These are phyloP conservation scores for Tenualosa ilisha DNA, from an alignment of 2,797 vertebrate species.

Conservation along the genomic window DNA sequence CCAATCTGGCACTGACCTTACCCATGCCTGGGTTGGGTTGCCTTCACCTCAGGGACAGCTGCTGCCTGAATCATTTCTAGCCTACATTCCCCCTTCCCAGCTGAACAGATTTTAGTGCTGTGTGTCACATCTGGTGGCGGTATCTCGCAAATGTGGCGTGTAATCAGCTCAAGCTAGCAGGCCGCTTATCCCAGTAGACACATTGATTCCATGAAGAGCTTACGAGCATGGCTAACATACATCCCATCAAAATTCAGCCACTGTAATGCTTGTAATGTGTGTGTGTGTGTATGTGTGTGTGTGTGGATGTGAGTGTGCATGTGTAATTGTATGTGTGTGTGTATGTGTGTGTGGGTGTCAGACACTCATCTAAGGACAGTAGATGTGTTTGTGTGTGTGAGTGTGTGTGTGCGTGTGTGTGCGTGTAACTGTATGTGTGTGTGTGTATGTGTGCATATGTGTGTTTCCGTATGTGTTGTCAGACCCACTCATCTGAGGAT, in stretches of 20 bases:
- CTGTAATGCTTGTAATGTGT: conserved; percentile 5
- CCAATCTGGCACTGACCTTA: background rate
- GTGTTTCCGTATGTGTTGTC: background rate
- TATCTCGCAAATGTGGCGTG: background rate
- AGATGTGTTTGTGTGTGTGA: background rate
- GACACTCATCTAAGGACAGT: background rate
- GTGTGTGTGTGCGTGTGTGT: background rate
- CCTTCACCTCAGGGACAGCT: background rate
- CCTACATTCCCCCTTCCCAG: background rate
- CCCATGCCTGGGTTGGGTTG: background rate
- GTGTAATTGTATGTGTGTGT: background rate
- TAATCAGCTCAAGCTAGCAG: conserved; percentile 29
- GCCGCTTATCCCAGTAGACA: conserved; percentile 35
- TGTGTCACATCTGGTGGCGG: conserved; percentile 10
- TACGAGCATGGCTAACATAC: background rate
- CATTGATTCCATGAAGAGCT: conserved; percentile 18
- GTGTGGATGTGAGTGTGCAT: conserved; percentile 1
- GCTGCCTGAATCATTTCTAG: background rate
- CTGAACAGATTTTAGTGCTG: background rate
- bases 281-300: conserved; percentile 18
- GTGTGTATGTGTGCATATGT: background rate
- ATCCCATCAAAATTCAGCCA: conserved; percentile 18
- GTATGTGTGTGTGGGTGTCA: background rate
- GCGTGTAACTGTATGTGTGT: background rate
- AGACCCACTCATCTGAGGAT: too few relatives aligned